A percentile compares a stretch with the other conserved stretches of the same genome.
Conservation (phyloP, 2,888 invertebrate species). For the Hyposoter dolosus region DNA sequence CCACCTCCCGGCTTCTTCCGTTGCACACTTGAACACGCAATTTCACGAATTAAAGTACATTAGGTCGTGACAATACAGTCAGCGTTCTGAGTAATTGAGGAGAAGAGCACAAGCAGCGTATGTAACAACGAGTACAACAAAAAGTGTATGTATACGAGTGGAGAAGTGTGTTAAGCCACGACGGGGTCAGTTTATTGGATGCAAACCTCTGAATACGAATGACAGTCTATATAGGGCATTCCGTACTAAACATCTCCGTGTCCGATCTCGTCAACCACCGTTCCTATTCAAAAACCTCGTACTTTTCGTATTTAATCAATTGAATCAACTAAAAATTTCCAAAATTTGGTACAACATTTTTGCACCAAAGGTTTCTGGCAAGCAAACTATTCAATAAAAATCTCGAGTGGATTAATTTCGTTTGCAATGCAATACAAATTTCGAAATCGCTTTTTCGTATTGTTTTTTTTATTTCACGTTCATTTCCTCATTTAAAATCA, state of each 20-base stretch:
- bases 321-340: background rate
- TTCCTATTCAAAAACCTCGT: too few relatives aligned
- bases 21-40: conserved; percentile 10
- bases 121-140: background rate
- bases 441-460: too few relatives aligned
- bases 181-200: conserved; percentile 1
- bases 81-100: conserved; percentile 56
- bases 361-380: background rate
- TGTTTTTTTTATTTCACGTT: too few relatives aligned
- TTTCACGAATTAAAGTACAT: conserved; percentile 61
- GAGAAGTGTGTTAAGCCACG: background rate
- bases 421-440: too few relatives aligned
- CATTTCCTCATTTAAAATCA: too few relatives aligned
- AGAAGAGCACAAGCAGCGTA: conserved; percentile 32
- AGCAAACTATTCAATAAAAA: too few relatives aligned
- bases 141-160: background rate
- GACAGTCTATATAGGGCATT: conserved; percentile 18
- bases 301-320: background rate
- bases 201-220: conserved; percentile 24
- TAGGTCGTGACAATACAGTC: conserved; percentile 58
- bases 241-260: background rate
- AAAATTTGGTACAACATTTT: background rate
- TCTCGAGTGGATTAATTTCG: too few relatives aligned
- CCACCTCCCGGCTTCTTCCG: background rate
- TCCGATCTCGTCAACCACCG: background rate